Percentiles rank a stretch among this genome's conserved stretches.
Evolutionary conservation across 2,113 vertebrate genomes (phyloP).

Genomic region (Phalacrocorax pelagicus): DNA sequence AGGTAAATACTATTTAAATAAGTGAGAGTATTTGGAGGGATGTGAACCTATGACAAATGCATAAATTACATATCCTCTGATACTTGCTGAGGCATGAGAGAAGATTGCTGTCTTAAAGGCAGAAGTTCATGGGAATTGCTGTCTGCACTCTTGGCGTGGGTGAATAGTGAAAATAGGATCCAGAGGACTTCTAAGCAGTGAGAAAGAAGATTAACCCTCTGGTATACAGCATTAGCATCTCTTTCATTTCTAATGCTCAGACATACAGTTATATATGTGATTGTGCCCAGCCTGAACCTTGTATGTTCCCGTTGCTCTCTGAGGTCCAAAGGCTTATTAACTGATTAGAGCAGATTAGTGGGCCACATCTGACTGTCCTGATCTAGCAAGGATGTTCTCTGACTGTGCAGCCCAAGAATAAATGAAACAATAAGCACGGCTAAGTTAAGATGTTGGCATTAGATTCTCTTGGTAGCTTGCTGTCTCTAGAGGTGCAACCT

Average conservation of each 20-base stretch:
- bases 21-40: neutral
- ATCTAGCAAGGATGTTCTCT: neutral
- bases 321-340: neutral
- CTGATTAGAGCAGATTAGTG: neutral
- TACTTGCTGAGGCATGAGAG: constrained; percentile 13
- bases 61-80: neutral
- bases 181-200: constrained; percentile 22
- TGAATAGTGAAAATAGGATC: neutral
- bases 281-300: neutral
- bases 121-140: constrained; percentile 16
- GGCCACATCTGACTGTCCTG: neutral
- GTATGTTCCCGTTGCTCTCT: neutral
- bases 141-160: neutral
- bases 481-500: neutral
- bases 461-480: neutral
- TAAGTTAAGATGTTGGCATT: neutral
- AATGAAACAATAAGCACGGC: neutral
- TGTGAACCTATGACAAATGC: neutral
- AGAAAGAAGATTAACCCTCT: constrained; percentile 46
- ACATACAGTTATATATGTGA: neutral
- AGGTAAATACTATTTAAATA: constrained; percentile 21
- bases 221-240: neutral
- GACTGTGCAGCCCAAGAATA: neutral
- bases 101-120: neutral
- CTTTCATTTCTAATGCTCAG: neutral